phyloP scores from a whole-genome alignment of 1,140 invertebrate species.

The Amyelois transitella region DNA sequence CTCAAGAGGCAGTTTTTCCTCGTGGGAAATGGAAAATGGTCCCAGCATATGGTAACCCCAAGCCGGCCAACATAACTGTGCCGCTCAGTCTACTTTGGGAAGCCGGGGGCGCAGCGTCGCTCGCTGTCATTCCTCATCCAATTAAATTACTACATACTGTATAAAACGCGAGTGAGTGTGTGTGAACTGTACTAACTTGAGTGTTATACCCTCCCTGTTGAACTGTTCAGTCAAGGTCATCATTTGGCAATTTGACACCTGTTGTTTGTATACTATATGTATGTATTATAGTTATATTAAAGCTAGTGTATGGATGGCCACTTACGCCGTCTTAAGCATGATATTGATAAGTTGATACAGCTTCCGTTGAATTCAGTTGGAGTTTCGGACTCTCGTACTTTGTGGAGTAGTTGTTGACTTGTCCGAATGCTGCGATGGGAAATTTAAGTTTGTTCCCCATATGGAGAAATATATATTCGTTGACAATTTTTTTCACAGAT shows the following conservation, averaged over 20 bases:
- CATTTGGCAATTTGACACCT: conserved; percentile 41
- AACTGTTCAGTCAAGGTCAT: conserved; percentile 42
- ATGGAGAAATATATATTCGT: too few relatives aligned
- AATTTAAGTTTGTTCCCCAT: too few relatives aligned
- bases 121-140: conserved; percentile 15
- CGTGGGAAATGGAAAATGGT: conserved; percentile 16
- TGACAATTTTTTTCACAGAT: too few relatives aligned
- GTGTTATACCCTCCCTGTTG: conserved; percentile 30
- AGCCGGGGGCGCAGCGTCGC: conserved; percentile 32
- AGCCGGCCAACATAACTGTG: conserved; percentile 26
- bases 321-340: too few relatives aligned
- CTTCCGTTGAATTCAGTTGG: too few relatives aligned
- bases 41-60: conserved; percentile 37
- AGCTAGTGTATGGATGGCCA: conserved; percentile 8
- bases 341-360: too few relatives aligned
- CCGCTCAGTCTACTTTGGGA: conserved; percentile 49
- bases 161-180: conserved; percentile 49
- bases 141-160: conserved; percentile 31
- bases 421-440: too few relatives aligned
- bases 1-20: not conserved
- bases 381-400: too few relatives aligned
- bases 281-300: conserved; percentile 25
- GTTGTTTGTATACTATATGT: conserved; percentile 43
- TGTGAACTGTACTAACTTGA: conserved; percentile 39
- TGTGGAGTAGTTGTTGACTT: too few relatives aligned